These are phyloP conservation scores for Acheta domesticus DNA, from an alignment of 2,888 invertebrate genomes.

Conservation along the genomic window DNA sequence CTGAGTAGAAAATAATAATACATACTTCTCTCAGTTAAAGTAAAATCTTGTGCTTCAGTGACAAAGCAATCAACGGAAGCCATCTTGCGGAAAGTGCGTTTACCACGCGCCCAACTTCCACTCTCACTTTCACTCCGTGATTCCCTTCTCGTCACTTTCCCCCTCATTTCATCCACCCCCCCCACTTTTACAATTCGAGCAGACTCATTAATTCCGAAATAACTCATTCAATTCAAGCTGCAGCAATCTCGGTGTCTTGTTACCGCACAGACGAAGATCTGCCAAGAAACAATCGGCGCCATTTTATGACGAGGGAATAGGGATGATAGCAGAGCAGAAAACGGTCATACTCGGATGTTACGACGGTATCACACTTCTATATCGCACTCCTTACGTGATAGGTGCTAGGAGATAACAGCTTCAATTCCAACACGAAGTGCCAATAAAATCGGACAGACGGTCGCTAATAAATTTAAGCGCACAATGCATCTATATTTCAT, in stretches of 20 bases:
- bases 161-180: too few relatives aligned
- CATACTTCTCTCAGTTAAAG: too few relatives aligned
- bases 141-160: too few relatives aligned
- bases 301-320: neutral
- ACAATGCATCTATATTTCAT: conserved; percentile 18
- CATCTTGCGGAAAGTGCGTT: too few relatives aligned
- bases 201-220: too few relatives aligned
- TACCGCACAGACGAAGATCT: neutral
- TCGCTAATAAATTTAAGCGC: conserved; percentile 8
- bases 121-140: too few relatives aligned
- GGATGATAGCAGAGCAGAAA: neutral
- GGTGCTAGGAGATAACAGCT: neutral
- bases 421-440: neutral
- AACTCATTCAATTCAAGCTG: too few relatives aligned
- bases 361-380: conserved; percentile 10
- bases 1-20: too few relatives aligned
- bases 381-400: neutral
- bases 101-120: too few relatives aligned
- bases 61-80: too few relatives aligned
- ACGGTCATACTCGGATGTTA: neutral
- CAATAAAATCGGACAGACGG: conserved; percentile 7
- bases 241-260: neutral
- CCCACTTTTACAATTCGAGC: too few relatives aligned
- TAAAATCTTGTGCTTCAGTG: too few relatives aligned
- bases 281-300: neutral